Conservation (phyloP, 1,140 invertebrate genomes). For the Macrocentrus cingulum region DNA sequence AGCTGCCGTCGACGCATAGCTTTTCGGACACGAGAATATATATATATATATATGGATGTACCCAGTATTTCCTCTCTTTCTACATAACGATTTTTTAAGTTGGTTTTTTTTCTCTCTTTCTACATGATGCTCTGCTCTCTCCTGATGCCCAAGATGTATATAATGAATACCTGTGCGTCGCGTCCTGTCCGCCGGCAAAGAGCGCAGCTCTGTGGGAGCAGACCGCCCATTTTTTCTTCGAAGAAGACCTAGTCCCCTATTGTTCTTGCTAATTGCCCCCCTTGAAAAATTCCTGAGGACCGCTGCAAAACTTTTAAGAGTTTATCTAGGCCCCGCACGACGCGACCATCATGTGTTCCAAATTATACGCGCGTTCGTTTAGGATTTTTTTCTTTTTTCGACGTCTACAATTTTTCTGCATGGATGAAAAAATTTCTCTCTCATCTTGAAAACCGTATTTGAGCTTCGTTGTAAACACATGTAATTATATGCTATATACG, state of each 20-base stretch:
- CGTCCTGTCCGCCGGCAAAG: conserved; percentile 1
- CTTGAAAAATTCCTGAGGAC: conserved; percentile 24
- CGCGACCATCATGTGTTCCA: no score
- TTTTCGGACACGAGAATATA: no score
- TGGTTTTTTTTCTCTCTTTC: conserved; percentile 14
- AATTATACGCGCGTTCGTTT: no score
- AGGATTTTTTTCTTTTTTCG: background rate
- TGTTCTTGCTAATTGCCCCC: conserved; percentile 54
- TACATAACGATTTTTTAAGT: conserved; percentile 7
- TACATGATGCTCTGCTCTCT: background rate
- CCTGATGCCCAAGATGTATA: conserved; percentile 1
- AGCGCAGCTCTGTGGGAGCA: conserved; percentile 8
- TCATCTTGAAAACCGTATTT: no score
- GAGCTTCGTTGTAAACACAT: no score
- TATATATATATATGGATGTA: no score
- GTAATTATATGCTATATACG: no score
- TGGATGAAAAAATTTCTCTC: no score
- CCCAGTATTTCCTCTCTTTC: conserved; percentile 22
- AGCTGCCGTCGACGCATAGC: no score
- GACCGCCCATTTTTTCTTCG: background rate
- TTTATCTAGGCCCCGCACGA: no score
- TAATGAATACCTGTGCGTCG: conserved; percentile 11
- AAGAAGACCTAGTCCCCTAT: conserved; percentile 31
- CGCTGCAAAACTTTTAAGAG: background rate
- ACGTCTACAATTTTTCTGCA: background rate